Evolutionary conservation across 2,113 vertebrate species (phyloP).

Genomic region (Apeltes quadracus): DNA sequence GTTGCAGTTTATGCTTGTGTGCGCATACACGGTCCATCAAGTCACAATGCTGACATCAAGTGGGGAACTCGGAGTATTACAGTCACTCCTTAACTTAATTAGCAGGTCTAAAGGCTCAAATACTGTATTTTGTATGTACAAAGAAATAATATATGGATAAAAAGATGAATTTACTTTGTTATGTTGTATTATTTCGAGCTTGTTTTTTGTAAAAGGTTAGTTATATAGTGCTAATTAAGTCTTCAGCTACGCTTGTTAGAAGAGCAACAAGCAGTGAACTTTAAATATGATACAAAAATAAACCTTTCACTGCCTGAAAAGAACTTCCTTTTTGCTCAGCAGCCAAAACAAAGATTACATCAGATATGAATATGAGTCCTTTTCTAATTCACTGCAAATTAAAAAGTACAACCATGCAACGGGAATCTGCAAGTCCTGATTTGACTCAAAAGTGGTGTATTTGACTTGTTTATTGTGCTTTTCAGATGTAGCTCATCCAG

Average conservation of each 20-base stretch:
- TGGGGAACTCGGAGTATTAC: constrained; percentile 39
- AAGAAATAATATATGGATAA: too few species aligned
- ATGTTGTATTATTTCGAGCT: neutral
- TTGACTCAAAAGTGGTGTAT: neutral
- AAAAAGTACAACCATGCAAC: constrained; percentile 5
- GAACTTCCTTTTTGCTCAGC: neutral
- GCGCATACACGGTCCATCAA: constrained; percentile 10
- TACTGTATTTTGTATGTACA: neutral
- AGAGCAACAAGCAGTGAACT: neutral
- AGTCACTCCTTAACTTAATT: neutral
- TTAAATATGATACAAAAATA: neutral
- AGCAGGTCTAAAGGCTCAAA: neutral
- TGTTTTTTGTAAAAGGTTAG: neutral
- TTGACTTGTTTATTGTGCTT: neutral
- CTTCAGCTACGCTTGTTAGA: neutral
- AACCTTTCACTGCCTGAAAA: neutral
- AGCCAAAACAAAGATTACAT: neutral
- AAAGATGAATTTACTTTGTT: neutral
- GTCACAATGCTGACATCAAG: constrained; percentile 68
- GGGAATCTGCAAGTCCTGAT: constrained; percentile 1
- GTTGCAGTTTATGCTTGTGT: neutral
- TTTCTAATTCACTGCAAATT: neutral
- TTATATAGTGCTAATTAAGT: neutral
- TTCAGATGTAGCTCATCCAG: neutral
- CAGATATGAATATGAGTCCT: constrained; percentile 3